Base-by-base conservation (phyloP, 2,797 vertebrate genomes). In the Telmatherina bonti region DNA sequence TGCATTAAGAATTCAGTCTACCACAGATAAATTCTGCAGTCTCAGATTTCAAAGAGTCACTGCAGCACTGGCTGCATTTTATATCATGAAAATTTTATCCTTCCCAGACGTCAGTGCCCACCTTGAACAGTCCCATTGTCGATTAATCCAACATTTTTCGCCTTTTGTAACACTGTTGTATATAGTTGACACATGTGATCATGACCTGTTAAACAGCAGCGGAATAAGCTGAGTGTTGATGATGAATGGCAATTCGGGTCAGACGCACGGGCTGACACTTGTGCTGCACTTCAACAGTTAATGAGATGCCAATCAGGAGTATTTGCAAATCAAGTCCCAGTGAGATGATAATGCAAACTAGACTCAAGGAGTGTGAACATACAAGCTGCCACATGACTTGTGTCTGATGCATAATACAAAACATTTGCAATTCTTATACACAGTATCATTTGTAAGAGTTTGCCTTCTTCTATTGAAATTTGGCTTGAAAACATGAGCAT, bases 241-340 rank as follows among this genome's bases (percentile, higher is more conserved):
- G 51, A 52, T 62, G 51, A 74, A 72, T 76, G 62, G 78, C 47
- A 74, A 80, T 81, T 80, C 76, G 70, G 80, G 78, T 86, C 78
- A 74, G 49, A 61, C 22, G 54, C 53, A 53, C 52, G 53, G 16
- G 41, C 26, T 72, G 67, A 72, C 59, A 70, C 74, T 79, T 63
- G 58, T 63, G 64, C n/a, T 0, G 8, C 64, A 81, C 75, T 79
- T 83, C 62, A 84, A 35, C 49, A 26, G 43, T 49, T 85, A 84
- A 82, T 82, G 71, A 83, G 78, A 83, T 87, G 67, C 75, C 82
- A 86, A 82, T 87, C 83, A 79, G 78, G 78, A 57, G 29, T 70
- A 80, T 85, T 87, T 88, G 67, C 73, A 87, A 76, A 85, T 88
- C 79, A 86, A 71, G 71, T 79, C 81, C 78, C 77, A 74, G 58